Conservation (phyloP, 2,797 vertebrate species). For the Acipenser ruthenus region DNA sequence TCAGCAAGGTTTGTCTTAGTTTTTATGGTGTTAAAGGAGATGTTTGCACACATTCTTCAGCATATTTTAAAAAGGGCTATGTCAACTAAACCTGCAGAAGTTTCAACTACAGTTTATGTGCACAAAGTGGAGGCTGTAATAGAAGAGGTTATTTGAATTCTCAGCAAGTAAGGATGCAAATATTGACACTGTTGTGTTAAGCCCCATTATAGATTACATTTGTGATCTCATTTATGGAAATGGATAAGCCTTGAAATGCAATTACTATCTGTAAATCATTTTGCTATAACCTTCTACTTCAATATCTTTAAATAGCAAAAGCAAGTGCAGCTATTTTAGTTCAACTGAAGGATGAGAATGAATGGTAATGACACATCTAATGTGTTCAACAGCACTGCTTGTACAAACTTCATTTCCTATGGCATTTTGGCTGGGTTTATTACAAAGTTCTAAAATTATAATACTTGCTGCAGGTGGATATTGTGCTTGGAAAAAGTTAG, state of each 20-base stretch:
- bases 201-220: slow-evolving; percentile 47
- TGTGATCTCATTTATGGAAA: slow-evolving; percentile 54
- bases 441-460: slow-evolving; percentile 2
- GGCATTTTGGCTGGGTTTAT: not conserved
- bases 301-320: slow-evolving; percentile 49
- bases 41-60: too few species aligned
- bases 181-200: slow-evolving; percentile 38
- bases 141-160: slow-evolving; percentile 15
- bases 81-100: slow-evolving; percentile 4
- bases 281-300: slow-evolving; percentile 45
- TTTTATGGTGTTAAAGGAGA: too few species aligned
- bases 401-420: slow-evolving; percentile 14
- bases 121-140: slow-evolving; percentile 15
- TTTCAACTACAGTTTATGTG: slow-evolving; percentile 8
- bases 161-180: slow-evolving; percentile 32
- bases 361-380: slow-evolving; percentile 40
- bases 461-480: not conserved
- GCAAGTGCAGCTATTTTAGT: slow-evolving; percentile 49
- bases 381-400: not conserved
- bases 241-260: slow-evolving; percentile 45
- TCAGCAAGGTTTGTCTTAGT: too few species aligned
- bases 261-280: slow-evolving; percentile 61
- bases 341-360: slow-evolving; percentile 43
- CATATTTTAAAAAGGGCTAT: not conserved
- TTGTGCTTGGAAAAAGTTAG: not conserved